Evolutionary conservation across 2,888 invertebrate genomes (phyloP).

Genomic region (Peribatodes rhomboidaria): DNA sequence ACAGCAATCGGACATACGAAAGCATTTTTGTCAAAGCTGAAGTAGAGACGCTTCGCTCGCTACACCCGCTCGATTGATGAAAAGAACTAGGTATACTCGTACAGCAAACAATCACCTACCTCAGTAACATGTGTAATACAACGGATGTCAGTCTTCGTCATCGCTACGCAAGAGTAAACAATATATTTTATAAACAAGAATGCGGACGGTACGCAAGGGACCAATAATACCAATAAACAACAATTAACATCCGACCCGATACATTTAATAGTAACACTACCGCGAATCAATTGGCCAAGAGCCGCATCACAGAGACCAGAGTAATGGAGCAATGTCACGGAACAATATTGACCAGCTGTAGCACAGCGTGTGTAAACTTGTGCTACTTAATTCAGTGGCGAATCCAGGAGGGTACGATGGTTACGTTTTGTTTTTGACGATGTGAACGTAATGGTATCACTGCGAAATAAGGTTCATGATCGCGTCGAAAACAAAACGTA

Average conservation of each 20-base stretch:
- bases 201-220: slow-evolving; percentile 20
- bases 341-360: no score
- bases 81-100: background rate
- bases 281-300: slow-evolving; percentile 25
- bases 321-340: slow-evolving; percentile 15
- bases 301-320: slow-evolving; percentile 11
- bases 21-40: no score
- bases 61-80: no score
- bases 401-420: no score
- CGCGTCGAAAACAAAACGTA: no score
- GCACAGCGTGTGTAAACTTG: no score
- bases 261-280: slow-evolving; percentile 12
- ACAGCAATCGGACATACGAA: no score
- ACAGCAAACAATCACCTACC: background rate
- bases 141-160: slow-evolving; percentile 2
- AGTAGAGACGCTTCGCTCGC: no score
- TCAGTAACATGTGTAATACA: background rate
- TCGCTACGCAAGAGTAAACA: background rate
- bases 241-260: slow-evolving; percentile 13
- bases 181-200: slow-evolving; percentile 11
- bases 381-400: no score
- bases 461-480: no score
- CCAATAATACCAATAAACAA: slow-evolving; percentile 16
- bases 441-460: no score
- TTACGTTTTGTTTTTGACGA: no score